Evolutionary conservation across 2,888 invertebrate genomes (phyloP).

Genomic region (Diarsia brunnea): DNA sequence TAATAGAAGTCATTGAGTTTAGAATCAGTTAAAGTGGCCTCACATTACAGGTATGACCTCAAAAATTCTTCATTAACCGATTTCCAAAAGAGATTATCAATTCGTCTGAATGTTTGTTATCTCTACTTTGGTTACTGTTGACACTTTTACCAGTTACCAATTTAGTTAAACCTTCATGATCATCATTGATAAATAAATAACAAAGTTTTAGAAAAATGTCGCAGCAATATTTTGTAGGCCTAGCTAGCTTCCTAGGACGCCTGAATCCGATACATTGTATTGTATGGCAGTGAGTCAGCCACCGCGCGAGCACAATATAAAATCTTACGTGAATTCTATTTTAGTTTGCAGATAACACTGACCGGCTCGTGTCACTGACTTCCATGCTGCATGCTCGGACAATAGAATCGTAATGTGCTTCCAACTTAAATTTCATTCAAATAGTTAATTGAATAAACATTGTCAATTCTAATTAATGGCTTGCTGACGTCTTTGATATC

Average conservation of each 20-base stretch:
- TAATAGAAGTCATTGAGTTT: not conserved
- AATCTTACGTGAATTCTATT: slow-evolving; percentile 75
- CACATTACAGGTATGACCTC: not conserved
- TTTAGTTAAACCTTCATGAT: not conserved
- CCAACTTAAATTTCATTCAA: slow-evolving; percentile 47
- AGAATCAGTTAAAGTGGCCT: not conserved
- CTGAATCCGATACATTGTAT: slow-evolving; percentile 52
- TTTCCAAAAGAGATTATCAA: too few species aligned
- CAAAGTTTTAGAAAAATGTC: slow-evolving; percentile 10
- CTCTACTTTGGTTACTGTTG: not conserved
- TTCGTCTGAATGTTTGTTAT: not conserved
- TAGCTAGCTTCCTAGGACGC: slow-evolving; percentile 32
- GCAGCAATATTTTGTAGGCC: not conserved
- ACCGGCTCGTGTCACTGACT: slow-evolving; percentile 73
- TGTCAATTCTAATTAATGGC: slow-evolving; percentile 15
- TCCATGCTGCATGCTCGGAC: slow-evolving; percentile 49
- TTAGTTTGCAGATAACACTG: slow-evolving; percentile 71
- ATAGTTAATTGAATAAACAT: slow-evolving; percentile 52
- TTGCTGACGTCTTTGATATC: not conserved
- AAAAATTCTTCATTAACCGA: too few species aligned
- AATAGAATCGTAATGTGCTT: slow-evolving; percentile 57
- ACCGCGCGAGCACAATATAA: slow-evolving; percentile 61
- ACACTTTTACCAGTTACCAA: not conserved
- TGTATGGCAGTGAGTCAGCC: slow-evolving; percentile 68
- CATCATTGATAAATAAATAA: not conserved